Base-by-base conservation (phyloP, 2,888 invertebrate genomes). In the Pseudanteris insignis region DNA sequence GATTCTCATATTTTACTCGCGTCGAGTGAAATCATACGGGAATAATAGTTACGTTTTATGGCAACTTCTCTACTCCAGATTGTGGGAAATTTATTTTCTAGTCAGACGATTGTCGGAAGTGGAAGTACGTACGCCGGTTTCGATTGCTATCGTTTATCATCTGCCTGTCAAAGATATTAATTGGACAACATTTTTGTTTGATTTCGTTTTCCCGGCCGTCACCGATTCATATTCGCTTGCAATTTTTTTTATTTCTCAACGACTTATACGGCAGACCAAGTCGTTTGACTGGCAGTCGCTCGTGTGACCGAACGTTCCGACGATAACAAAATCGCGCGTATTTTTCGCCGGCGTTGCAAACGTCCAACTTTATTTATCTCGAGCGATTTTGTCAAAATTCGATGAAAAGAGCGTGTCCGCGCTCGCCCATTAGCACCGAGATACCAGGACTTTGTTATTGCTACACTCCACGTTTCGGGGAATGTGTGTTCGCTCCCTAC, bases 301-400 rank as follows among this genome's bases (percentile, higher is more conserved):
- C n/a, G n/a, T n/a, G n/a, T n/a, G n/a, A n/a, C n/a, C n/a, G n/a
- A 58, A 46, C 40, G 33, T 40, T 40, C n/a, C 24, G 58, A 10
- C 12, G 33, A 41, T 44, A 58, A 65, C 64, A 64, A 64, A 62
- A 57, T 55, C 57, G 44, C 46, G 37, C 48, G 51, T 34, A 50
- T 53, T 62, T 48, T 60, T 46, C 37, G 44, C 57, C 53, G 47
- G 48, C 75, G 75, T 75, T 72, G 73, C 70, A 71, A 64, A 70
- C 71, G 73, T 69, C 69, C 66, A 57, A 69, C 40, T 69, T 73
- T 75, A 77, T 76, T 75, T 76, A 77, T 76, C 71, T 72, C 70
- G 67, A 68, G 67, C 72, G 73, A 76, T 76, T 72, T 72, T 67
- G 69, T 67, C 67, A 66, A 67, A 68, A 66, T 67, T 66, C 63